Percentiles rank a stretch among this genome's conserved stretches.
Conservation (phyloP, 2,888 invertebrate species). For the Pelosia muscerda region DNA sequence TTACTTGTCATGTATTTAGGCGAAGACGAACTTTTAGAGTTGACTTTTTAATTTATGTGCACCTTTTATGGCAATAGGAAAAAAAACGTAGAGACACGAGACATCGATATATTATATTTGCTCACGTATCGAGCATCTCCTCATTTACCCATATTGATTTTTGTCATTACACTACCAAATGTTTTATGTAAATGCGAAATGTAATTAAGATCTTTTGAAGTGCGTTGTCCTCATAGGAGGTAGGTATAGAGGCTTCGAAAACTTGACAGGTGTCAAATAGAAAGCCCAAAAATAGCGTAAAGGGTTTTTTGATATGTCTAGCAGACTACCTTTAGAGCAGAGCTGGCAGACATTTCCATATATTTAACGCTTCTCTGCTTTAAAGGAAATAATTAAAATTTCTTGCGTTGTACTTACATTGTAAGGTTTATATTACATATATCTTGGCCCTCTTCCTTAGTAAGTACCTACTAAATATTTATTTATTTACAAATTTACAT, state of each 20-base stretch:
- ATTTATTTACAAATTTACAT: neutral
- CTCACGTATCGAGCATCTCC: slow-evolving; percentile 62
- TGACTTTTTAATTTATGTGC: slow-evolving; percentile 82
- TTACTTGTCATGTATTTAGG: slow-evolving; percentile 86
- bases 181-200: slow-evolving; percentile 68
- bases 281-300: neutral
- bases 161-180: slow-evolving; percentile 73
- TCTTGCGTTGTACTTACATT: neutral
- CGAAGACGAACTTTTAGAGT: slow-evolving; percentile 83
- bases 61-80: slow-evolving; percentile 65
- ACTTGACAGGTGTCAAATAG: slow-evolving; percentile 6
- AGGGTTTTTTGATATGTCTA: neutral
- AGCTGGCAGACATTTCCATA: neutral
- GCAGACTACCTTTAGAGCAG: neutral
- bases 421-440: neutral
- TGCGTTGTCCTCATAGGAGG: slow-evolving; percentile 46
- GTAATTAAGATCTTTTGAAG: slow-evolving; percentile 52
- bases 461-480: neutral
- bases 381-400: neutral
- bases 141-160: slow-evolving; percentile 76
- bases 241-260: slow-evolving; percentile 18
- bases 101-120: slow-evolving; percentile 63
- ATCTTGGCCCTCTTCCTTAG: neutral
- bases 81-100: slow-evolving; percentile 54
- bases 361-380: neutral